A percentile compares a stretch with the other conserved stretches of the same genome.
Conservation (phyloP, 2,113 vertebrate species). For the Calidris pugnax region DNA sequence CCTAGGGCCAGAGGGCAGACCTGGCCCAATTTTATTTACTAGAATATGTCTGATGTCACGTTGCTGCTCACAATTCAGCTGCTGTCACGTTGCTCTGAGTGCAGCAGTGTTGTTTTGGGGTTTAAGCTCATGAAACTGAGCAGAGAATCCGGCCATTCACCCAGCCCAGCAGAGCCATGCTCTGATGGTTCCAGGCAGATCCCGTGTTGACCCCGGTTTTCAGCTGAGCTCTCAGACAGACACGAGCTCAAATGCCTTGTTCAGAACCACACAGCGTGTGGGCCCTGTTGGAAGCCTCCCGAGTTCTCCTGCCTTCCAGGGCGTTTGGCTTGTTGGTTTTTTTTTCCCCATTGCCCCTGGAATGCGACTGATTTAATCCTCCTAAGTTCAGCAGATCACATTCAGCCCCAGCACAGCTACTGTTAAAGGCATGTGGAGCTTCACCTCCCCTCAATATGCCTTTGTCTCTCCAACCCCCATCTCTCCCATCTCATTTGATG, state of each 20-base stretch:
- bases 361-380: slow-evolving; percentile 1
- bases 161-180: neutral
- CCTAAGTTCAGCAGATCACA: slow-evolving; percentile 22
- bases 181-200: neutral
- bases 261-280: neutral
- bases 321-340: neutral
- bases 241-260: neutral
- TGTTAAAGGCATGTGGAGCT: neutral
- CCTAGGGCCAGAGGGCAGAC: neutral
- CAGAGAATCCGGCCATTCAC: neutral
- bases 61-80: neutral
- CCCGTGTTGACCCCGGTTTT: neutral
- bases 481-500: neutral
- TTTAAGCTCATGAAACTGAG: neutral
- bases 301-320: slow-evolving; percentile 28
- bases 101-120: neutral
- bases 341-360: neutral
- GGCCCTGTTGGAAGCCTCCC: neutral
- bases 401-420: neutral
- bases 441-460: neutral
- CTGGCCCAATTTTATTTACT: neutral
- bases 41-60: neutral
- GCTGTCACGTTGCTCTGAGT: neutral
- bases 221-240: neutral
- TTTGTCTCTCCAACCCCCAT: neutral